These are phyloP conservation scores for Muscina levida DNA, from an alignment of 2,888 invertebrate genomes.

Conservation along the genomic window DNA sequence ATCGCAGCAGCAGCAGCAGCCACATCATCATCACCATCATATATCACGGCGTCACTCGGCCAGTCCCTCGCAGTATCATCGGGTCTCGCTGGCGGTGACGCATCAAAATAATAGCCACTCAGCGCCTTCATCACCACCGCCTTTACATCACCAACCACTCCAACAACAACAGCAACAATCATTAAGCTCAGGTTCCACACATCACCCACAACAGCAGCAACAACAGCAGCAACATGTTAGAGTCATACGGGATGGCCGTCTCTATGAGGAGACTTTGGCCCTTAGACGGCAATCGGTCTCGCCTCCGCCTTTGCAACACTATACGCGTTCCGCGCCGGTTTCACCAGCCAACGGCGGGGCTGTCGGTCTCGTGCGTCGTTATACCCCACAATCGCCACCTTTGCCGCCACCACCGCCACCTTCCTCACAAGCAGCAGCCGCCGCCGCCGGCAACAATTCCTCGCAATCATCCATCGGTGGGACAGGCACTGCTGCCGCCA, in stretches of 20 bases:
- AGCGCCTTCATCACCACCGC: constrained; percentile 69
- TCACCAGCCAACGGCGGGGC: constrained; percentile 70
- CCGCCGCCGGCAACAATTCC: constrained; percentile 56
- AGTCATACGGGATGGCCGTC: constrained; percentile 79
- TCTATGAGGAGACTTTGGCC: constrained; percentile 75
- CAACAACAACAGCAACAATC: constrained; percentile 50
- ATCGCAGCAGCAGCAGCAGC: constrained; percentile 31
- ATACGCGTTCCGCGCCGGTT: constrained; percentile 73
- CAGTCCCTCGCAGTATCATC: constrained; percentile 75
- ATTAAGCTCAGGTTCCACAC: constrained; percentile 50
- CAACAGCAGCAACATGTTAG: constrained; percentile 76
- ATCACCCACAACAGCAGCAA: constrained; percentile 63
- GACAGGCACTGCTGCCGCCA: constrained; percentile 43
- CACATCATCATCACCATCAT: constrained; percentile 66
- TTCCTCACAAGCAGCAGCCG: constrained; percentile 44
- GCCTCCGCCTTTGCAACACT: constrained; percentile 74
- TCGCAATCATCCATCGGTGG: constrained; percentile 42
- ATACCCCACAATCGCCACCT: constrained; percentile 68
- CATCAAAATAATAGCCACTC: constrained; percentile 58
- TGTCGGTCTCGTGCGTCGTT: constrained; percentile 70
- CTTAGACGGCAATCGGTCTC: constrained; percentile 72
- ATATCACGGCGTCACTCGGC: constrained; percentile 74
- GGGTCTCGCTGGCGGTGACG: constrained; percentile 54
- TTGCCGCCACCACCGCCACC: constrained; percentile 64
- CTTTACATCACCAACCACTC: constrained; percentile 68